Evolutionary conservation across 2,888 invertebrate genomes (phyloP), one percentile per base, ranked within the genome.

Genomic region (Odontocolon sp.): DNA sequence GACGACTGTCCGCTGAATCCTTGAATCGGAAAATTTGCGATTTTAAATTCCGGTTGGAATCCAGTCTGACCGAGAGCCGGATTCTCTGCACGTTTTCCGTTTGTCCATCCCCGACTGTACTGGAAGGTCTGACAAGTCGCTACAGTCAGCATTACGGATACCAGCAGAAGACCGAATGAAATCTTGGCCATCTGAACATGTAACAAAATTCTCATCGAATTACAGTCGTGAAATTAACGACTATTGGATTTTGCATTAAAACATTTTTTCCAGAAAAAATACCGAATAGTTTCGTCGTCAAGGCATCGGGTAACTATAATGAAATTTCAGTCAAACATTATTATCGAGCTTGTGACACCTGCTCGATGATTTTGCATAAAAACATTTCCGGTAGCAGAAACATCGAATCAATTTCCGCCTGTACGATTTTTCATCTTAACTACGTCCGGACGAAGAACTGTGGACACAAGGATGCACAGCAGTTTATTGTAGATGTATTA

Each of bases 51-150:
- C 69, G 74, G 23, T 26, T 56, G 6, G 6, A 61, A 56, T 16
- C 64, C 23, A 14, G 47, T 16, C 3, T 61, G 40, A n/a, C 64
- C 50, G 36, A 36, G 26, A 2, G 31, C 6, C 0, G 40, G 1
- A 14, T 42, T 59, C 3, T 64, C n/a, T 79, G 87, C 83, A 0
- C 94, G 90, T 84, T 95, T 94, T 18, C 95, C 95, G 85, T 95
- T 95, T 77, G 94, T 95, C 95, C 95, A 95, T 3, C 95, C 95
- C 0, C 94, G 91, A 40, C 95, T 95, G 89, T 95, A 95, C 85
- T 95, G 95, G 91, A 95, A 95, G 3, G 95, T 95, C 90, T 95
- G 95, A 0, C 93, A 93, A 0, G 92, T 87, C 52, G 91, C 92
- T 2, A 91, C 88, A 0, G 91, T 89, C 42, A 92, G 81, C 14